Percentiles rank a stretch among this genome's conserved stretches.
Evolutionary conservation across 2,888 invertebrate genomes (phyloP).

Genomic region (Hemithea aestivaria): DNA sequence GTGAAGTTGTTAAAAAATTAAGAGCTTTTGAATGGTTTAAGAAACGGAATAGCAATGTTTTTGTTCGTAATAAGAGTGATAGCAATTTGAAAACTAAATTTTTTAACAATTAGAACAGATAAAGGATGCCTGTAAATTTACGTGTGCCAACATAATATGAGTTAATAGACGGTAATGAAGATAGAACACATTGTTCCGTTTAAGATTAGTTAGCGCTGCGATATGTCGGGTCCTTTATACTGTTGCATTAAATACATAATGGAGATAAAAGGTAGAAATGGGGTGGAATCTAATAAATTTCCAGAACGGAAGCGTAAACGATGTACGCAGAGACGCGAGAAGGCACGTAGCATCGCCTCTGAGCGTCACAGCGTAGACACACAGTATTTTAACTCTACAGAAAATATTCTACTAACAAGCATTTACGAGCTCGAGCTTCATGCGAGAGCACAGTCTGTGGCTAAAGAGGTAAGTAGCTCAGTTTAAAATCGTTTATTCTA

Average conservation of each 20-base stretch:
- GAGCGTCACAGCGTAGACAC: slow-evolving; percentile 32
- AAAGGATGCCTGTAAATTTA: too few relatives aligned
- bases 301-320: slow-evolving; percentile 72
- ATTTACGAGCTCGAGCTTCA: background rate
- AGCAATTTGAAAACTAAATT: too few relatives aligned
- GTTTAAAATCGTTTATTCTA: slow-evolving; percentile 7
- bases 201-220: slow-evolving; percentile 43
- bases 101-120: too few relatives aligned
- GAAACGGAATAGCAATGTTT: too few relatives aligned
- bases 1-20: too few relatives aligned
- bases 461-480: too few relatives aligned
- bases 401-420: background rate
- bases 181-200: slow-evolving; percentile 36
- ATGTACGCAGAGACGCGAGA: slow-evolving; percentile 59
- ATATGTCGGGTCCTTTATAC: slow-evolving; percentile 43
- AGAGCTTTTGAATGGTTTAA: too few relatives aligned
- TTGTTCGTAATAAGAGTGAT: too few relatives aligned
- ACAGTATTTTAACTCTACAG: slow-evolving; percentile 21
- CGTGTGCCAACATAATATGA: too few relatives aligned
- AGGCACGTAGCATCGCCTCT: slow-evolving; percentile 62
- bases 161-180: slow-evolving; percentile 26
- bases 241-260: slow-evolving; percentile 65
- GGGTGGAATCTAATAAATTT: slow-evolving; percentile 73
- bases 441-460: too few relatives aligned
- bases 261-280: slow-evolving; percentile 73